phyloP scores from a whole-genome alignment of 2,888 invertebrate species.

The Hypolimnas misippus region DNA sequence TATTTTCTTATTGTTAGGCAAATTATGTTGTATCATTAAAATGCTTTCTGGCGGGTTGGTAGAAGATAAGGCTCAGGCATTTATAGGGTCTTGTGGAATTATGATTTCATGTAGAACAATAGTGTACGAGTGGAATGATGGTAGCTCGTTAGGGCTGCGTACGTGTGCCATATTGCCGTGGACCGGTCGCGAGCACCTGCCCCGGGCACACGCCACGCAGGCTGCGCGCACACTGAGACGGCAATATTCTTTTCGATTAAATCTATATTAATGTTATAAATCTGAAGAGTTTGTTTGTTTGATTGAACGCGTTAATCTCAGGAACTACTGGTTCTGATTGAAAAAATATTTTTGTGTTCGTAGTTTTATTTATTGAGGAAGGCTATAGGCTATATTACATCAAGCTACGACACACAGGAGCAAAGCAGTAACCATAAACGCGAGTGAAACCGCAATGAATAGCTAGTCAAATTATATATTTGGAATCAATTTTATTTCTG shows the following conservation, averaged over 20 bases:
- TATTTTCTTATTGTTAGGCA: constrained; percentile 12
- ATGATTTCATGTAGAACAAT: constrained; percentile 43
- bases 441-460: no score
- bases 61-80: constrained; percentile 15
- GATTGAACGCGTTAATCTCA: no score
- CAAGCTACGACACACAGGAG: no score
- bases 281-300: no score
- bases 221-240: constrained; percentile 54
- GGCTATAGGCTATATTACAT: no score
- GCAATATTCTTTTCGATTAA: not conserved
- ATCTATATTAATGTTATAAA: no score
- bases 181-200: constrained; percentile 73
- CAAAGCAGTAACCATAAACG: no score
- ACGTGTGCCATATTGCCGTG: constrained; percentile 45
- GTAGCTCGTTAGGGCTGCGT: constrained; percentile 40
- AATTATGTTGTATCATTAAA: constrained; percentile 26
- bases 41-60: constrained; percentile 14
- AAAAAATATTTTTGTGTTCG: no score
- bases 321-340: no score
- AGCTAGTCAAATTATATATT: no score
- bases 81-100: constrained; percentile 27
- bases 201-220: constrained; percentile 76
- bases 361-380: no score
- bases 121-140: constrained; percentile 32
- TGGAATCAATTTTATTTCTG: no score